Base-by-base conservation (phyloP, 1,140 invertebrate species). In the Lithobius niger region DNA sequence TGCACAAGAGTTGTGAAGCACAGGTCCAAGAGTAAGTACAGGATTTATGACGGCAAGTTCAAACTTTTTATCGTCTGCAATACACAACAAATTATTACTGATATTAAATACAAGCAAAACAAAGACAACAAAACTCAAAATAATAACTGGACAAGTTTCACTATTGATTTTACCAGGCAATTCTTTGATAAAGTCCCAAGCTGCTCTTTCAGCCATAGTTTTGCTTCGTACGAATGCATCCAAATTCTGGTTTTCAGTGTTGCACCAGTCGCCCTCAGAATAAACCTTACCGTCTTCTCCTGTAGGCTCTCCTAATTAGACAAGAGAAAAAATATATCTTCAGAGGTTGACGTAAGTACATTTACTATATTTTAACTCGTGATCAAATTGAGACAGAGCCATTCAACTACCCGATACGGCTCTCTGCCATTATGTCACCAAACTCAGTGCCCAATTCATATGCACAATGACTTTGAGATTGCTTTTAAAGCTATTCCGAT, bases 171-270 rank as follows among this genome's bases (percentile, higher is more conserved):
- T 45, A 72, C 70, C 71, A 61, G 70, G 67, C 19, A 72, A 57
- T 58, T 71, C 67, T 57, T 74, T 69, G 1, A 76, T 64, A 62
- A 73, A 79, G 52, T 79, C 72, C 77, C 78, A 79, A 1, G 78
- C 78, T 48, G 74, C 73, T 62, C 69, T 74, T 64, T 79, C 77
- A 15, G 77, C 78, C 40, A 76, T 56, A 18, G 72, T 72, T 62
- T 79, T 79, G 48, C 73, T 75, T 60, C 72, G 73, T 18, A 66
- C 62, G 59, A 79, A 79, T 3, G 66, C 58, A 44, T 69, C 67
- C 25, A 73, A 62, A 24, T 63, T 61, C 21, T 58, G 25, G 36
- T 58, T 61, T 19, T 73, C 66, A 16, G 65, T 45, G 55, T 76
- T 69, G n/a, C 69, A 70, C 78, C 78, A 79, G 55, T 76, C 71